Evolutionary conservation across 2,888 invertebrate genomes (phyloP).

Genomic region (Eupithecia dodoneata): DNA sequence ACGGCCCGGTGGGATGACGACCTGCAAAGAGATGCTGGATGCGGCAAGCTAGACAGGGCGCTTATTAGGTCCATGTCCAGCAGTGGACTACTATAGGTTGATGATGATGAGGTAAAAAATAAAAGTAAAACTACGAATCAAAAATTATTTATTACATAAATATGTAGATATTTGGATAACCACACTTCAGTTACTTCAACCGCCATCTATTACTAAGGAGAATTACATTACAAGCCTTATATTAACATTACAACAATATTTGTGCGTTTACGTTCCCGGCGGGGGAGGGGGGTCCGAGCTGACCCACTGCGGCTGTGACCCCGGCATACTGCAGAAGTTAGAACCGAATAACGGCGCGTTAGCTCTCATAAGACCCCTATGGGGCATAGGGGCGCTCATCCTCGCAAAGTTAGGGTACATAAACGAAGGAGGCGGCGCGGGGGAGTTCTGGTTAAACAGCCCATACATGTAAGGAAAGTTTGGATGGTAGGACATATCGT

Average conservation of each 20-base stretch:
- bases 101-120: background rate
- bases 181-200: constrained; percentile 77
- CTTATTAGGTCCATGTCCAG: too few species aligned
- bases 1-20: too few species aligned
- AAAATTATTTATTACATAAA: constrained; percentile 76
- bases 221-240: constrained; percentile 44
- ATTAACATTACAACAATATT: constrained; percentile 36
- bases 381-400: constrained; percentile 52
- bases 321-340: constrained; percentile 57
- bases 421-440: constrained; percentile 51
- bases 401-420: constrained; percentile 60
- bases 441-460: constrained; percentile 48
- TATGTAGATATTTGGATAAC: constrained; percentile 81
- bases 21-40: too few species aligned
- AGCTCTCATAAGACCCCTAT: constrained; percentile 55
- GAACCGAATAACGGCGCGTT: constrained; percentile 62
- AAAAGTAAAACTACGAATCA: constrained; percentile 49
- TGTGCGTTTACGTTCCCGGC: constrained; percentile 69
- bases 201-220: constrained; percentile 46
- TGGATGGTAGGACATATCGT: constrained; percentile 53
- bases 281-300: constrained; percentile 70
- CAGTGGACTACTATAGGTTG: too few species aligned
- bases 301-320: constrained; percentile 65
- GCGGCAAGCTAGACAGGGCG: too few species aligned
- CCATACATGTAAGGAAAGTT: constrained; percentile 58